Conservation (phyloP, 2,888 invertebrate species). For the Apocheima hispidaria region DNA sequence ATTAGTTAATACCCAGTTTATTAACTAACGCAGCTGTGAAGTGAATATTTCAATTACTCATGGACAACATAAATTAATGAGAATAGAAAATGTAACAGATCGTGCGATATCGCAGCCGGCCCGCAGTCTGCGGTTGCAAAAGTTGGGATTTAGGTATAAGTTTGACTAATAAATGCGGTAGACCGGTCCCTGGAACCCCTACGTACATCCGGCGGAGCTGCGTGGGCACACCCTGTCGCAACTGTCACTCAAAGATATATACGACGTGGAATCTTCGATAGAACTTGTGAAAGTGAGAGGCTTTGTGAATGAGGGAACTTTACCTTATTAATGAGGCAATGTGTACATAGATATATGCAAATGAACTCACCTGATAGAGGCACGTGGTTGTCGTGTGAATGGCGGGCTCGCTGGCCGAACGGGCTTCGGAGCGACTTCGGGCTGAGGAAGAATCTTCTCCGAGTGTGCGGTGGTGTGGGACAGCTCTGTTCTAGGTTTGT, state of each 20-base stretch:
- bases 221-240: conserved; percentile 74
- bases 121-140: conserved; percentile 82
- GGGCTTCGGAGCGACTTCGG: conserved; percentile 93
- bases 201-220: conserved; percentile 82
- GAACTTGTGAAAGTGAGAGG: conserved; percentile 63
- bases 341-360: conserved; percentile 59
- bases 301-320: conserved; percentile 66
- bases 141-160: conserved; percentile 58
- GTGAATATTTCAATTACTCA: conserved; percentile 73
- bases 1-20: conserved; percentile 65
- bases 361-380: conserved; percentile 89
- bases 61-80: conserved; percentile 80
- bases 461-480: conserved; percentile 92
- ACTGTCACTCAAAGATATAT: conserved; percentile 77
- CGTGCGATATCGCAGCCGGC: conserved; percentile 76
- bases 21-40: conserved; percentile 76
- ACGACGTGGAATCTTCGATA: conserved; percentile 67
- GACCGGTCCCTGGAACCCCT: conserved; percentile 80
- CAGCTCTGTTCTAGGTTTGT: conserved; percentile 89
- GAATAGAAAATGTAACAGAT: conserved; percentile 81
- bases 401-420: conserved; percentile 86
- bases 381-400: conserved; percentile 87
- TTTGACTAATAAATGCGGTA: conserved; percentile 60
- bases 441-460: conserved; percentile 93
- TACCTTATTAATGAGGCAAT: conserved; percentile 11